Conservation (phyloP, 2,797 vertebrate genomes). For the Falco novaeseelandiae region DNA sequence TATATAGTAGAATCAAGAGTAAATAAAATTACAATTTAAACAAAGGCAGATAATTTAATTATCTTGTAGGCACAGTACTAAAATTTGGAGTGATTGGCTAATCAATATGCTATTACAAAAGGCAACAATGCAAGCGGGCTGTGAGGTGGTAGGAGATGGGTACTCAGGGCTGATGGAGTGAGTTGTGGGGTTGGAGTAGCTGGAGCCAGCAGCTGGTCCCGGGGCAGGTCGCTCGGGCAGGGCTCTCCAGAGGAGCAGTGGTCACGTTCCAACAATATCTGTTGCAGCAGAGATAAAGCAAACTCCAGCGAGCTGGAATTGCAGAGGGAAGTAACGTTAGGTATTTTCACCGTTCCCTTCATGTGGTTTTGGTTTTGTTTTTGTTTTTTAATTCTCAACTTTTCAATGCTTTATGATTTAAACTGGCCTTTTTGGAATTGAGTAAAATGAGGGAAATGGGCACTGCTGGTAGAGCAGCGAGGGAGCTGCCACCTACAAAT, state of each 20-base stretch:
- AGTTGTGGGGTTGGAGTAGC: background rate
- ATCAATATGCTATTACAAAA: slow-evolving; percentile 7
- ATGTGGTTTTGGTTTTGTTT: no score
- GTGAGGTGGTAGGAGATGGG: background rate
- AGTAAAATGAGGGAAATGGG: background rate
- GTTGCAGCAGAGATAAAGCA: background rate
- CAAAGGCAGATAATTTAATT: slow-evolving; percentile 76
- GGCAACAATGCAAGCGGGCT: background rate
- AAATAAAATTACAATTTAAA: slow-evolving; percentile 78
- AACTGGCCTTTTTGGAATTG: background rate
- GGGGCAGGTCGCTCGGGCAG: background rate
- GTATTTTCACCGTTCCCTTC: background rate
- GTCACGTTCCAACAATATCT: background rate
- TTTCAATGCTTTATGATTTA: background rate
- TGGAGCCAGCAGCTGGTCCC: background rate
- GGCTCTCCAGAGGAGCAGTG: background rate
- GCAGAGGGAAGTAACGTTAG: background rate
- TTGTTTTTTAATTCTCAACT: background rate
- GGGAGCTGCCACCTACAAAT: background rate
- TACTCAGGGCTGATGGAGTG: background rate
- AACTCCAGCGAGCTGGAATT: background rate
- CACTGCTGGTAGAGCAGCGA: fast-evolving
- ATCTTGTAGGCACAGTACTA: slow-evolving; percentile 67
- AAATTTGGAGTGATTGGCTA: slow-evolving; percentile 75
- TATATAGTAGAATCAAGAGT: slow-evolving; percentile 56